These are phyloP conservation scores for Ctenomys sociabilis DNA, from an alignment of 2,113 vertebrate species.

Conservation along the genomic window DNA sequence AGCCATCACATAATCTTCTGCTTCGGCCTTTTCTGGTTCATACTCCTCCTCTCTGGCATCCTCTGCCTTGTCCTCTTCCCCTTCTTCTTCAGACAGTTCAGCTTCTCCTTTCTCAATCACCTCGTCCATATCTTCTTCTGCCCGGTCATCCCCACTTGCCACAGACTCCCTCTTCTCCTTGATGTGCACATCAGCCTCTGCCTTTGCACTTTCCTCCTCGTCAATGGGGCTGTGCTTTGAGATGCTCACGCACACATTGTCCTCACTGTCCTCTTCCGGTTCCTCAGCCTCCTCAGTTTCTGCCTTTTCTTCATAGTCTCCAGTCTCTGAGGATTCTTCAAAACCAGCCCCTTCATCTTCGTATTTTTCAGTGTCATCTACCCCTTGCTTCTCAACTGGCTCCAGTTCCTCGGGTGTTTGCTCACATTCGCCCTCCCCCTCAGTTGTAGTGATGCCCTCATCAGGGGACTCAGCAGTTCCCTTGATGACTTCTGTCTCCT, in stretches of 20 bases:
- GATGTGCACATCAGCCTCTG: slow-evolving; percentile 69
- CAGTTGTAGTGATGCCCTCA: slow-evolving; percentile 96
- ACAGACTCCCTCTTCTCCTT: slow-evolving; percentile 84
- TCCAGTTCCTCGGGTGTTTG: slow-evolving; percentile 93
- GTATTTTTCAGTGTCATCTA: slow-evolving; percentile 91
- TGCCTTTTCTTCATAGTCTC: slow-evolving; percentile 95
- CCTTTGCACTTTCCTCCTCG: slow-evolving; percentile 77
- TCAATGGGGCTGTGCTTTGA: slow-evolving; percentile 76
- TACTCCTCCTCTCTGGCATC: slow-evolving; percentile 85
- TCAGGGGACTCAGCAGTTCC: slow-evolving; percentile 91
- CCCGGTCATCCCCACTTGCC: slow-evolving; percentile 82
- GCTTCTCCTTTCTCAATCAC: slow-evolving; percentile 86
- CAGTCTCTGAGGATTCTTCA: slow-evolving; percentile 93
- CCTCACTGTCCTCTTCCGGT: slow-evolving; percentile 85
- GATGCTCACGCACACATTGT: slow-evolving; percentile 58
- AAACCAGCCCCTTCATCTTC: slow-evolving; percentile 95
- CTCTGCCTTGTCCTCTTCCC: slow-evolving; percentile 84
- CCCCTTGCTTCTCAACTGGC: slow-evolving; percentile 87
- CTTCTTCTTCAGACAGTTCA: slow-evolving; percentile 85
- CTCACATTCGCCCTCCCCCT: slow-evolving; percentile 93
- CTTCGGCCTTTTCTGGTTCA: slow-evolving; percentile 82
- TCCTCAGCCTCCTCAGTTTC: slow-evolving; percentile 94
- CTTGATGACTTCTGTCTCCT: slow-evolving; percentile 90
- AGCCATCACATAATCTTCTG: slow-evolving; percentile 85
- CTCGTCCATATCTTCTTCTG: slow-evolving; percentile 87